These are phyloP conservation scores for Netelia melanura DNA, from an alignment of 2,888 invertebrate genomes.

Conservation along the genomic window DNA sequence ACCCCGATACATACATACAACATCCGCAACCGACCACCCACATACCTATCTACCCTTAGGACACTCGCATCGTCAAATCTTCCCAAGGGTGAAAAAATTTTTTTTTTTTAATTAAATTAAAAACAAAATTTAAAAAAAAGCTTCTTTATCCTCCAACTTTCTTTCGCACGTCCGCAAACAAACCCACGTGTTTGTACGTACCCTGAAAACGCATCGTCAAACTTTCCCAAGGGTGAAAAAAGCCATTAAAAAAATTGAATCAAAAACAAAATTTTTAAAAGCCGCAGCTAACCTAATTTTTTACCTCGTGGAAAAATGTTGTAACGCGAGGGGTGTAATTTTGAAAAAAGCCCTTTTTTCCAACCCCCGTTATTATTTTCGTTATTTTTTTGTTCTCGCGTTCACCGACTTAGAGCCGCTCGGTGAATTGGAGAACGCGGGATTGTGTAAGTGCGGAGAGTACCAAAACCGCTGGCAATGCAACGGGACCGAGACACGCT, in stretches of 20 bases:
- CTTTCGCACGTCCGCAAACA: no score
- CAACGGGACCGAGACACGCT: not conserved
- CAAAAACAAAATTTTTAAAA: no score
- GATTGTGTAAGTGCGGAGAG: constrained; percentile 20
- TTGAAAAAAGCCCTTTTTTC: no score
- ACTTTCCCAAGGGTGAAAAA: no score
- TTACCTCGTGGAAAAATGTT: constrained; percentile 6
- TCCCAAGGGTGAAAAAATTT: constrained; percentile 26
- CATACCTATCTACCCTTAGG: not conserved
- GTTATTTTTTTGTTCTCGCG: no score
- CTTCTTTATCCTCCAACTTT: not conserved
- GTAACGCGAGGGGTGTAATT: no score
- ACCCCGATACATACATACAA: constrained; percentile 3
- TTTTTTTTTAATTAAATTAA: no score
- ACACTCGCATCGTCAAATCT: constrained; percentile 34
- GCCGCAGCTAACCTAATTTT: constrained; percentile 22
- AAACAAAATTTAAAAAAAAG: no score
- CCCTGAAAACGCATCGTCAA: no score
- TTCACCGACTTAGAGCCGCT: constrained; percentile 28
- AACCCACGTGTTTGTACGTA: no score
- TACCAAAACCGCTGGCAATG: constrained; percentile 10
- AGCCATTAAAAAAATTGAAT: no score
- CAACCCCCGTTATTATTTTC: no score
- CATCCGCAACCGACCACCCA: not conserved
- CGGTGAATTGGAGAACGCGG: constrained; percentile 32